Conservation (phyloP, 2,797 vertebrate genomes). For the Melanogrammus aeglefinus region DNA sequence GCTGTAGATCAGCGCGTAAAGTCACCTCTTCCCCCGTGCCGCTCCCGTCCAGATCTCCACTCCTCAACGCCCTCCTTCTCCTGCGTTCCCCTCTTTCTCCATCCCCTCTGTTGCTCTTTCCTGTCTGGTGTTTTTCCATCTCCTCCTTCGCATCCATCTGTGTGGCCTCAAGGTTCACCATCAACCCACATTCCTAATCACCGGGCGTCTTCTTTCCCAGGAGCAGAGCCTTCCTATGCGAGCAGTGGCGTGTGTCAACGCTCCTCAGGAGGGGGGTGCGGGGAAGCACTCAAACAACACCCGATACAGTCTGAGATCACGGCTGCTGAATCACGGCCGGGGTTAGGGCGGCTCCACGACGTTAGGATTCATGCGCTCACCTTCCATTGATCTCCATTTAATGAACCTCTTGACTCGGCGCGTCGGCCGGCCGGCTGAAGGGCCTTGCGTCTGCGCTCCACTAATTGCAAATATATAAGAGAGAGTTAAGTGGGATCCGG, state of each 20-base stretch:
- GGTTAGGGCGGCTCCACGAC: neutral
- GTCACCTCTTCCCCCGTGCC: slow-evolving; percentile 5
- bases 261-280: too few species aligned
- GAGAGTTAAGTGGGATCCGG: slow-evolving; percentile 20
- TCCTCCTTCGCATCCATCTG: too few species aligned
- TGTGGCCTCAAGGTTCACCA: too few species aligned
- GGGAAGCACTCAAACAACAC: too few species aligned
- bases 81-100: neutral
- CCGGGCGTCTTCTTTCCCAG: too few species aligned
- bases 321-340: neutral
- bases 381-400: slow-evolving; percentile 24
- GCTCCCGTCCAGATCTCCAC: neutral
- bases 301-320: too few species aligned
- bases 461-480: slow-evolving; percentile 30
- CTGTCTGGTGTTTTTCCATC: too few species aligned
- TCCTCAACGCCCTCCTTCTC: neutral
- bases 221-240: too few species aligned
- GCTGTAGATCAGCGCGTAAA: neutral
- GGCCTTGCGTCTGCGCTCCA: slow-evolving; percentile 12
- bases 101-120: neutral
- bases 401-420: slow-evolving; percentile 23
- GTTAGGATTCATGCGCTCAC: slow-evolving; percentile 20
- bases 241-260: too few species aligned
- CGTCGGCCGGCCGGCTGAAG: slow-evolving; percentile 11
- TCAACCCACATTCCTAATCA: too few species aligned